Evolutionary conservation across 1,140 invertebrate species (phyloP), one percentile per base, ranked within the genome.

Genomic region (Drosophila asahinai): DNA sequence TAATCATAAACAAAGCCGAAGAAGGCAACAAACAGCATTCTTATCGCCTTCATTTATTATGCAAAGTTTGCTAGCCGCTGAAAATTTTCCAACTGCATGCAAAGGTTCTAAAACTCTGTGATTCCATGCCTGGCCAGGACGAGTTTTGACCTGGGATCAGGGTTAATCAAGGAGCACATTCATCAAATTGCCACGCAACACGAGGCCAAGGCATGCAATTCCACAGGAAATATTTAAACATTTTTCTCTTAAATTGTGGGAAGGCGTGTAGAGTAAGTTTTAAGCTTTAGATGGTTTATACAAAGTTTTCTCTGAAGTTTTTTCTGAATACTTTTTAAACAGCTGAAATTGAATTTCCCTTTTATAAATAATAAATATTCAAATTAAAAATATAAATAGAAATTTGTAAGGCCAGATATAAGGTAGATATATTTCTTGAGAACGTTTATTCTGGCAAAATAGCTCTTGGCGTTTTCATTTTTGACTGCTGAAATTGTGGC

Each of bases 131-230:
- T 3, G n/a, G 27, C 3, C 30, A 36, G 8, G 22, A 2, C 36
- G 36, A 43, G 43, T 36, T 60, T 30, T 36, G 70, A 49, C 55
- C 45, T 30, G 47, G 62, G 65, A 49, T 62, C 45, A 48, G 57
- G 57, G 55, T 65, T 86, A 86, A 86, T 86, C 83, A 86, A 79
- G 65, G 77, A 77, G 59, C 70, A 86, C 83, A 86, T 86, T 86
- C 84, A 87, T 86, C 83, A 86, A 86, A 86, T 86, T 86, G 76
- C 55, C 83, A 86, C 83, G 83, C 71, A 86, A 86, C 83, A 87
- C 73, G 83, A 77, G 51, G 43, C 15, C 27, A 38, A 17, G 47
- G 58, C 82, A 86, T 78, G 82, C 82, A 78, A 86, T 61, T 45
- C 55, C 38, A 43, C 19, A 61, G 33, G 52, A 68, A 52, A 57